Conservation (phyloP, 2,888 invertebrate genomes). For the Liopterus haemorrhoidalis region DNA sequence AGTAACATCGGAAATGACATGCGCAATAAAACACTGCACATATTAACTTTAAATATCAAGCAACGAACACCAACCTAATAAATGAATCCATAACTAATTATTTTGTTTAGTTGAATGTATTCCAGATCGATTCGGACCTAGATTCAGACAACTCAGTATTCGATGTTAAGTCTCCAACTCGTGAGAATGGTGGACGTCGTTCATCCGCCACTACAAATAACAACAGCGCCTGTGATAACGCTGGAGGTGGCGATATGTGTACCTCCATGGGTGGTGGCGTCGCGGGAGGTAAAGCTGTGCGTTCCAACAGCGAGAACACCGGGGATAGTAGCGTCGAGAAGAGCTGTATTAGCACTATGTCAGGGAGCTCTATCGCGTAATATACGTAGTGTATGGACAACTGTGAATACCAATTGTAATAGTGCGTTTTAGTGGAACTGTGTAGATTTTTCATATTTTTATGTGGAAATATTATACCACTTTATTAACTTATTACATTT, state of each 20-base stretch:
- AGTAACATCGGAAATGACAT: too few relatives aligned
- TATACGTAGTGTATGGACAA: too few relatives aligned
- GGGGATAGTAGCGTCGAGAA: constrained; percentile 49
- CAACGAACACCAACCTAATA: too few relatives aligned
- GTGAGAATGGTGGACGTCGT: constrained; percentile 46
- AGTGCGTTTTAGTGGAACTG: too few relatives aligned
- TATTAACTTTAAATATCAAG: too few relatives aligned
- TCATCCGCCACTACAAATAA: constrained; percentile 51
- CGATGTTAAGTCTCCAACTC: constrained; percentile 51
- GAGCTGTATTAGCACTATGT: constrained; percentile 53
- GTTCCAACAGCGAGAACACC: constrained; percentile 52
- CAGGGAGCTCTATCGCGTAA: constrained; percentile 55
- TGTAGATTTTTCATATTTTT: too few relatives aligned
- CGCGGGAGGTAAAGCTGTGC: constrained; percentile 46
- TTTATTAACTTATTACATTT: too few relatives aligned
- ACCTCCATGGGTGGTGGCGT: too few relatives aligned
- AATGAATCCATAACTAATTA: neutral
- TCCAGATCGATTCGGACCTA: constrained; percentile 56
- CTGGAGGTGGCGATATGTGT: constrained; percentile 39
- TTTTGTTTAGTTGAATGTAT: constrained; percentile 42
- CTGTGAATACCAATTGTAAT: neutral
- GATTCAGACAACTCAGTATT: constrained; percentile 58
- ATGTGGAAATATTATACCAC: too few relatives aligned
- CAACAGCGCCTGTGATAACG: constrained; percentile 39
- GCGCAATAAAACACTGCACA: too few relatives aligned